These are phyloP conservation scores for Dermatemys mawii DNA, from an alignment of 2,113 vertebrate species.

Conservation along the genomic window DNA sequence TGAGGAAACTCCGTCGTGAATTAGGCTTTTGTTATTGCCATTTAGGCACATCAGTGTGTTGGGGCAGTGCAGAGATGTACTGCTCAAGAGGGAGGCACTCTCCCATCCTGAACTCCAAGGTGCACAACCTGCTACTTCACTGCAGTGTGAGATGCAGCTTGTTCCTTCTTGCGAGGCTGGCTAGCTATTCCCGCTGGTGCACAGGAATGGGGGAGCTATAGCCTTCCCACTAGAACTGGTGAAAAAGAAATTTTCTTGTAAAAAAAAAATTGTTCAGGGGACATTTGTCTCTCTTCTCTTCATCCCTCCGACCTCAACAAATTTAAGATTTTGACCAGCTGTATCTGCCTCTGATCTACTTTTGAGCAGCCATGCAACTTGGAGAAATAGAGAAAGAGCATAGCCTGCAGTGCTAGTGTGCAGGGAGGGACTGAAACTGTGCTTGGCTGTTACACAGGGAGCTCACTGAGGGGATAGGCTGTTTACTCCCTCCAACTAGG, in stretches of 20 bases:
- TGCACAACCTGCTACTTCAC: background rate
- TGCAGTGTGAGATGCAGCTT: background rate
- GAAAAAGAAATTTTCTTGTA: background rate
- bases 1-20: background rate
- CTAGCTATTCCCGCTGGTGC: background rate
- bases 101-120: background rate
- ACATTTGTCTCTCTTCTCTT: background rate
- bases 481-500: no score
- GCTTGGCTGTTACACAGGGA: no score
- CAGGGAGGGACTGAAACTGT: background rate
- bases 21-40: no score
- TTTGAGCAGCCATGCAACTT: background rate
- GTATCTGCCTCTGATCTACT: background rate
- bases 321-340: background rate
- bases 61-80: background rate
- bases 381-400: background rate
- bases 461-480: no score
- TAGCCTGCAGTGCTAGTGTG: background rate
- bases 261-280: background rate
- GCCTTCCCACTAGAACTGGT: background rate
- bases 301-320: background rate
- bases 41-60: no score
- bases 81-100: background rate
- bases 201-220: background rate
- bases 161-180: background rate